phyloP scores from a whole-genome alignment of 2,888 invertebrate species.

The Calameuta pallipes region DNA sequence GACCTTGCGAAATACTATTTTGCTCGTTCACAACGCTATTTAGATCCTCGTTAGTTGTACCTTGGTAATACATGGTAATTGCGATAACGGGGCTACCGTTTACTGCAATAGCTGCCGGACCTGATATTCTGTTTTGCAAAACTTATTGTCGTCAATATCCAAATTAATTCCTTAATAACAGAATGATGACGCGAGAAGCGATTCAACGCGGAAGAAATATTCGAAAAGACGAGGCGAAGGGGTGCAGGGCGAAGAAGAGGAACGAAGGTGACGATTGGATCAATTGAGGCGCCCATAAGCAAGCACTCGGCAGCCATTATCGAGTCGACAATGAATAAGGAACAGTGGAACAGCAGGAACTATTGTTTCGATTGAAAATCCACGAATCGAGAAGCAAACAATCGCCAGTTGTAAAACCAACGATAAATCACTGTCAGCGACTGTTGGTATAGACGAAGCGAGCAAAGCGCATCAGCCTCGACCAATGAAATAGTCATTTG shows the following conservation, averaged over 20 bases:
- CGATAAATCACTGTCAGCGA: constrained; percentile 8
- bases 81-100: background rate
- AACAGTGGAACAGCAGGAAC: background rate
- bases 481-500: background rate
- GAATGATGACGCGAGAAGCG: background rate
- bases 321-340: background rate
- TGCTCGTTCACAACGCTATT: background rate
- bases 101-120: background rate
- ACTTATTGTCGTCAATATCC: background rate
- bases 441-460: background rate
- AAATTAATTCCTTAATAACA: background rate
- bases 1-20: background rate
- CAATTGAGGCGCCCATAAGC: background rate
- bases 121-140: background rate
- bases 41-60: background rate
- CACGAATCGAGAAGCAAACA: constrained; percentile 4
- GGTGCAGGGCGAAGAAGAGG: background rate
- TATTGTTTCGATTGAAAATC: constrained; percentile 8
- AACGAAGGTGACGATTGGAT: background rate
- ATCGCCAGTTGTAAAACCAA: constrained; percentile 6
- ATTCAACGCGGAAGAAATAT: too few species aligned
- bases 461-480: background rate
- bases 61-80: background rate
- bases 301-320: background rate
- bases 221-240: background rate